Percentiles rank a stretch among this genome's conserved stretches.
phyloP scores from a whole-genome alignment of 2,797 vertebrate genomes.

The Xerus rutilus region DNA sequence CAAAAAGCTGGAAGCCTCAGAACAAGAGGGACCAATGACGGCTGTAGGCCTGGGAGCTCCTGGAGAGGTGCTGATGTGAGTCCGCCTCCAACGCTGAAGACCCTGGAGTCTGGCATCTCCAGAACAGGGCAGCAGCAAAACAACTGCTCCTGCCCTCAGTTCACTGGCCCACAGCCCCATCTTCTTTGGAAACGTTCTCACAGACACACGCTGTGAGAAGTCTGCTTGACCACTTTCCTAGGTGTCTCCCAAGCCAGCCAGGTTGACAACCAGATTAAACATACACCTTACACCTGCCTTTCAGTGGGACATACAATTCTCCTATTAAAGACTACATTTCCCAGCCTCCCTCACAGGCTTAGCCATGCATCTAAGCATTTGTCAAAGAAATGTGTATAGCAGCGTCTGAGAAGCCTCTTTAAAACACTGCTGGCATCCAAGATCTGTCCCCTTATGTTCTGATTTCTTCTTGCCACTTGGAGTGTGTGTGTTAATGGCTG shows the following conservation, averaged over 20 bases:
- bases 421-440: background rate
- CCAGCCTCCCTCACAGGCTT: background rate
- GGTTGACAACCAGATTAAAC: background rate
- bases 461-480: background rate
- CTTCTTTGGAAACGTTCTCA: too few relatives aligned
- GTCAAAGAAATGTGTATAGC: background rate
- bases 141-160: too few relatives aligned
- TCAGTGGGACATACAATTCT: background rate
- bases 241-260: too few relatives aligned
- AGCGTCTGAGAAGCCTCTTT: background rate
- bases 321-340: background rate
- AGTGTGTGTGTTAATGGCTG: background rate
- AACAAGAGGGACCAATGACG: too few relatives aligned
- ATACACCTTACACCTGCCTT: background rate
- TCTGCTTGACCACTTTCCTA: background rate
- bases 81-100: too few relatives aligned
- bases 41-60: too few relatives aligned
- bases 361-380: background rate
- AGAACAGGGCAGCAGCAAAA: too few relatives aligned
- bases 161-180: too few relatives aligned
- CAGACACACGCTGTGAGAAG: background rate
- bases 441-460: background rate
- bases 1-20: too few relatives aligned
- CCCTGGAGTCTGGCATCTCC: too few relatives aligned
- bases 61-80: too few relatives aligned